A percentile compares a stretch with the other conserved stretches of the same genome.
These are phyloP conservation scores for Syngnathoides biaculeatus DNA, from an alignment of 2,113 vertebrate species.

Conservation along the genomic window DNA sequence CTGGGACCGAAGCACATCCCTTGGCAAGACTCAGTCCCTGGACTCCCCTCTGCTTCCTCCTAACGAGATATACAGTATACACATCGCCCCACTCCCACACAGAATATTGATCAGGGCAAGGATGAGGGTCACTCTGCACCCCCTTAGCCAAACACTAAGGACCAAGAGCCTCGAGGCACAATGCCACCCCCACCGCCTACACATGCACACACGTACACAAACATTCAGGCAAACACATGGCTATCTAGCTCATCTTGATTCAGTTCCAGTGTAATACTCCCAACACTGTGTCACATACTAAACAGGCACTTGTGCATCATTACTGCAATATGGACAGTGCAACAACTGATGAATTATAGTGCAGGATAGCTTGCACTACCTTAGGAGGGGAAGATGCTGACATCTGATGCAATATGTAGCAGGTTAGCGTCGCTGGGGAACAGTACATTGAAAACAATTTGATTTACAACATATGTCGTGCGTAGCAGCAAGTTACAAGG, in stretches of 20 bases:
- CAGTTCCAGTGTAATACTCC: constrained; percentile 29
- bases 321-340: constrained; percentile 2
- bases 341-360: constrained; percentile 16
- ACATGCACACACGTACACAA: constrained; percentile 16
- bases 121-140: constrained; percentile 52
- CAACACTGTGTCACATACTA: constrained; percentile 44
- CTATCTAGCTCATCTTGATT: constrained; percentile 59
- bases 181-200: constrained; percentile 12
- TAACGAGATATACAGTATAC: constrained; percentile 57
- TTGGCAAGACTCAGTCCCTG: constrained; percentile 62
- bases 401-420: background rate
- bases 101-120: constrained; percentile 62
- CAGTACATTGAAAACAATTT: background rate
- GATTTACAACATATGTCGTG: background rate
- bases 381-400: background rate
- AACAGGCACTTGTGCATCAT: constrained; percentile 28
- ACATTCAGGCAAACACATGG: constrained; percentile 25
- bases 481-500: background rate
- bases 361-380: constrained; percentile 7
- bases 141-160: constrained; percentile 64
- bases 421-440: background rate
- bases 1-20: constrained; percentile 59
- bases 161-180: constrained; percentile 53
- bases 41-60: constrained; percentile 60
- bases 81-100: constrained; percentile 31